Evolutionary conservation across 2,797 vertebrate species (phyloP).

Genomic region (Parauchenoglanis punctatus): DNA sequence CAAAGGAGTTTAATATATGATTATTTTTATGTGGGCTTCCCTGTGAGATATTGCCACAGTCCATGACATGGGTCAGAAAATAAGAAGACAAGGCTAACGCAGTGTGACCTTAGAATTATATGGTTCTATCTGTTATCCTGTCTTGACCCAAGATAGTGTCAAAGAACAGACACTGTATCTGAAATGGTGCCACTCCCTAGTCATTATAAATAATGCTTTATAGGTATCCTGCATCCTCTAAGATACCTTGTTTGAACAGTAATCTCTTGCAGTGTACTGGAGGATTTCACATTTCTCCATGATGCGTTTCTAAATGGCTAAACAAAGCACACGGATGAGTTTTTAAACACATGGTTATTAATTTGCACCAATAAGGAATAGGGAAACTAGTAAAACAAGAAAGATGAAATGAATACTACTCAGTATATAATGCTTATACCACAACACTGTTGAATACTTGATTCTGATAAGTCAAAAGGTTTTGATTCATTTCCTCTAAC

Average conservation of each 20-base stretch:
- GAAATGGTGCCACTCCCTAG: background rate
- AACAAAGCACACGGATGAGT: background rate
- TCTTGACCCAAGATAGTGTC: background rate
- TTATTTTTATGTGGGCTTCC: background rate
- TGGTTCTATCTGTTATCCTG: conserved; percentile 7
- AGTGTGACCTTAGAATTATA: background rate
- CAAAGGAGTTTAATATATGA: background rate
- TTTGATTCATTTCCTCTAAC: background rate
- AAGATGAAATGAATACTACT: background rate
- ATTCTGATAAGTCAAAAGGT: background rate
- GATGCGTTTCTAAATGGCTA: background rate
- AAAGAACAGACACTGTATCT: background rate
- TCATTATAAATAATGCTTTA: background rate
- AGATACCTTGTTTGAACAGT: background rate
- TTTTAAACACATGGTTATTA: background rate
- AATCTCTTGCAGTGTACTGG: background rate
- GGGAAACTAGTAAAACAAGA: background rate
- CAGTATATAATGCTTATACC: background rate
- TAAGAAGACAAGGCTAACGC: background rate
- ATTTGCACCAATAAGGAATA: background rate
- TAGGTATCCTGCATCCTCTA: background rate
- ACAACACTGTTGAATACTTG: background rate
- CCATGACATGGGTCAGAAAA: conserved; percentile 10
- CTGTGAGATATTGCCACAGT: background rate
- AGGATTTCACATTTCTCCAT: background rate